phyloP scores from a whole-genome alignment of 92 coral and sea anemone species.

The Heteractis magnifica region DNA sequence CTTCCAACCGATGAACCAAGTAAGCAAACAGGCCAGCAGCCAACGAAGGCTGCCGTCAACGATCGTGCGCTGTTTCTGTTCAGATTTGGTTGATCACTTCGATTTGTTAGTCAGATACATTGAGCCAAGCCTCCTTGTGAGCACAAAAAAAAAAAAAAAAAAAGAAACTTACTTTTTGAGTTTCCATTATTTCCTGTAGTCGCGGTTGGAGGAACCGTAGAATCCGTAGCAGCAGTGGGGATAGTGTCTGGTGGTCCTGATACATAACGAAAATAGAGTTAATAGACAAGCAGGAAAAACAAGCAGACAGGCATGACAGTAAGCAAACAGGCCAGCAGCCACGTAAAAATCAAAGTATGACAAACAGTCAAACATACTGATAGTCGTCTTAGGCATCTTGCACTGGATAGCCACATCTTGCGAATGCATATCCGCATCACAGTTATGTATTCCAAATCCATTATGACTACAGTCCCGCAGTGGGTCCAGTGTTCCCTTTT shows the following conservation, averaged over 20 bases:
- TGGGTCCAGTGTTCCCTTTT: background rate
- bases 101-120: background rate
- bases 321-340: too few relatives aligned
- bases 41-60: too few relatives aligned
- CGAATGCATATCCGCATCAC: background rate
- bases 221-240: background rate
- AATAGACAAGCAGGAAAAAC: background rate
- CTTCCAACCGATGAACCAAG: background rate
- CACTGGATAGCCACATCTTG: conserved; percentile 21
- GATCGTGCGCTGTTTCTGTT: too few relatives aligned
- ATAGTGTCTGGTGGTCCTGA: background rate
- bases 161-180: background rate
- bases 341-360: background rate
- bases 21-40: too few relatives aligned
- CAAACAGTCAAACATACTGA: background rate
- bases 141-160: background rate
- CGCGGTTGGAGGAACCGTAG: background rate
- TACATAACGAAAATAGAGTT: background rate
- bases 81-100: background rate
- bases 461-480: background rate
- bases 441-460: conserved; percentile 25
- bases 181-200: background rate
- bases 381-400: background rate
- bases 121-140: background rate
- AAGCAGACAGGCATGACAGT: background rate